phyloP scores from a whole-genome alignment of 2,888 invertebrate genomes.

The Drosophila multiciliata region DNA sequence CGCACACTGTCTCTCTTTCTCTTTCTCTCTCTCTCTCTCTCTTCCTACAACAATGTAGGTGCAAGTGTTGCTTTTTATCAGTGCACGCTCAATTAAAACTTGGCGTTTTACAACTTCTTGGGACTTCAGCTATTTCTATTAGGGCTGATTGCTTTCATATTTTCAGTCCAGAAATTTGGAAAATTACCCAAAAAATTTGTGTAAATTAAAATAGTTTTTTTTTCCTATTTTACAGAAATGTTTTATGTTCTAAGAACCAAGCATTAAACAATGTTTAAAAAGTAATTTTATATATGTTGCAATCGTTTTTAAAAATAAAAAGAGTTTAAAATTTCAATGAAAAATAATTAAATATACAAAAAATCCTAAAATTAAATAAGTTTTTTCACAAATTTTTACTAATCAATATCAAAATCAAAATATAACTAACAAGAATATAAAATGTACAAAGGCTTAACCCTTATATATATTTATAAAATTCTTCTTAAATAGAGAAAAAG shows the following conservation, averaged over 20 bases:
- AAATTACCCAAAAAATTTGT: not conserved
- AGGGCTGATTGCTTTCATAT: not conserved
- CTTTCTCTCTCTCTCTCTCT: not conserved
- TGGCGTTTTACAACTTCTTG: slow-evolving; percentile 9
- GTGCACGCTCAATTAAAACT: slow-evolving; percentile 46
- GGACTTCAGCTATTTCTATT: not conserved
- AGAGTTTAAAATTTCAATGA: not conserved
- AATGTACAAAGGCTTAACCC: not conserved
- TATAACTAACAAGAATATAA: not conserved
- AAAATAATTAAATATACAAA: not conserved
- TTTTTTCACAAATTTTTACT: not conserved
- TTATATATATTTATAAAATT: not conserved
- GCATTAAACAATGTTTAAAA: no score
- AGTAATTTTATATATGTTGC: no score
- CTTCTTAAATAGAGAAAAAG: not conserved
- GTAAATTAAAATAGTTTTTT: not conserved
- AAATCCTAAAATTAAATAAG: not conserved
- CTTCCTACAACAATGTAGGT: slow-evolving; percentile 1
- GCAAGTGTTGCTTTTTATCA: slow-evolving; percentile 19
- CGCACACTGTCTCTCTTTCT: not conserved
- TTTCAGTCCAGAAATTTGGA: not conserved
- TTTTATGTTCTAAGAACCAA: no score
- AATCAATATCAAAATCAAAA: not conserved
- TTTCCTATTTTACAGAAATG: no score
- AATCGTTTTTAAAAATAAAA: no score